Conservation (phyloP, 2,113 vertebrate species). For the Choloepus hoffmanni region DNA sequence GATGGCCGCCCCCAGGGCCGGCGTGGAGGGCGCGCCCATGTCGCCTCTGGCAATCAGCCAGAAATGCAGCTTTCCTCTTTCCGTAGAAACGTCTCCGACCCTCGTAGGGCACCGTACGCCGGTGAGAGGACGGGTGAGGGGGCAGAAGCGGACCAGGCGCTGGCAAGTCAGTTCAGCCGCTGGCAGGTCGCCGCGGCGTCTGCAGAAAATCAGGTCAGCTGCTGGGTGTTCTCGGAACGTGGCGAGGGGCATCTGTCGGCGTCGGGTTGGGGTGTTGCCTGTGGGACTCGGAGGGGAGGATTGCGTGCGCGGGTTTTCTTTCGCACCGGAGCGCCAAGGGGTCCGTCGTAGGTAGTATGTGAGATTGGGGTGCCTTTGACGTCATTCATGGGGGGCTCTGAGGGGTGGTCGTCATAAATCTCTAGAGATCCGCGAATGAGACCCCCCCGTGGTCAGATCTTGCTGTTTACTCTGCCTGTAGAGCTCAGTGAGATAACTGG, state of each 20-base stretch:
- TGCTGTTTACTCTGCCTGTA: not conserved
- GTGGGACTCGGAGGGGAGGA: not conserved
- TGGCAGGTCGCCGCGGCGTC: rapidly evolving
- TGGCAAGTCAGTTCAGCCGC: not conserved
- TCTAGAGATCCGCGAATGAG: no score
- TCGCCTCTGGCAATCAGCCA: not conserved
- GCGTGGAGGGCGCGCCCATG: not conserved
- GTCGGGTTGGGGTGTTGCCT: not conserved
- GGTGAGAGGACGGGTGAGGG: not conserved
- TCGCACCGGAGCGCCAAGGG: not conserved
- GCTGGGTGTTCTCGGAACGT: not conserved
- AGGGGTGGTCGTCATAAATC: no score
- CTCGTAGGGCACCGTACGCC: not conserved
- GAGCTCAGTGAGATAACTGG: not conserved
- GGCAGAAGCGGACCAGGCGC: not conserved
- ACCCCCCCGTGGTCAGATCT: not conserved
- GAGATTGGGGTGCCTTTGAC: not conserved
- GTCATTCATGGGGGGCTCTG: not conserved
- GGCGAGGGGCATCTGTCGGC: not conserved
- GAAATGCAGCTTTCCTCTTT: no score
- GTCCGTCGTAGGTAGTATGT: rapidly evolving
- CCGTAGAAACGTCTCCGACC: not conserved
- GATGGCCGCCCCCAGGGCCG: not conserved
- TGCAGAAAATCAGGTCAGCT: not conserved
- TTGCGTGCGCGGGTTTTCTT: not conserved